Evolutionary conservation across 1,140 invertebrate species (phyloP).

Genomic region (Pachypsylla venusta): DNA sequence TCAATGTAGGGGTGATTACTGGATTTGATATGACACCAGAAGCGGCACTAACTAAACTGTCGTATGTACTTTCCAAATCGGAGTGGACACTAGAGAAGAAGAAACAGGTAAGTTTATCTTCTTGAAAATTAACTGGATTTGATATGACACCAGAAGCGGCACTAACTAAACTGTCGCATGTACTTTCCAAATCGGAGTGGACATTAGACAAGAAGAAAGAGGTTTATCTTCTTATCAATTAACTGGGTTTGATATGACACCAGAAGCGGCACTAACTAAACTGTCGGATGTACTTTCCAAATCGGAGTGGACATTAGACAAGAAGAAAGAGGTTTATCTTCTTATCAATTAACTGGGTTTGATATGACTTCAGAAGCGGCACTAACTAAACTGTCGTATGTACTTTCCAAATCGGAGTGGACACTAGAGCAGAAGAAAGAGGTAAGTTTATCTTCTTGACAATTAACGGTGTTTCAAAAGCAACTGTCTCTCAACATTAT

Average conservation of each 20-base stretch:
- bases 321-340: slow-evolving; percentile 50
- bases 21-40: slow-evolving; percentile 93
- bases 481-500: too few species aligned
- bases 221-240: too few species aligned
- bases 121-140: too few species aligned
- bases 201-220: slow-evolving; percentile 51
- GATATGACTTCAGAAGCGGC: slow-evolving; percentile 96
- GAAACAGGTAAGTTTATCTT: slow-evolving; percentile 42
- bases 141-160: slow-evolving; percentile 96
- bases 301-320: slow-evolving; percentile 50
- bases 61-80: slow-evolving; percentile 74
- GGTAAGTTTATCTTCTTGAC: slow-evolving; percentile 30
- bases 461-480: too few species aligned
- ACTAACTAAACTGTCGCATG: slow-evolving; percentile 77
- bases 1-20: slow-evolving; percentile 58
- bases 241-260: slow-evolving; percentile 91
- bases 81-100: slow-evolving; percentile 61
- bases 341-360: slow-evolving; percentile 59
- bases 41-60: slow-evolving; percentile 80
- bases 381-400: slow-evolving; percentile 78
- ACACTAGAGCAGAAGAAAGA: slow-evolving; percentile 51
- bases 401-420: slow-evolving; percentile 71
- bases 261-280: slow-evolving; percentile 85
- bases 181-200: slow-evolving; percentile 71
- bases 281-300: slow-evolving; percentile 80